Conservation (phyloP, 2,113 vertebrate genomes). For the Felis chaus region DNA sequence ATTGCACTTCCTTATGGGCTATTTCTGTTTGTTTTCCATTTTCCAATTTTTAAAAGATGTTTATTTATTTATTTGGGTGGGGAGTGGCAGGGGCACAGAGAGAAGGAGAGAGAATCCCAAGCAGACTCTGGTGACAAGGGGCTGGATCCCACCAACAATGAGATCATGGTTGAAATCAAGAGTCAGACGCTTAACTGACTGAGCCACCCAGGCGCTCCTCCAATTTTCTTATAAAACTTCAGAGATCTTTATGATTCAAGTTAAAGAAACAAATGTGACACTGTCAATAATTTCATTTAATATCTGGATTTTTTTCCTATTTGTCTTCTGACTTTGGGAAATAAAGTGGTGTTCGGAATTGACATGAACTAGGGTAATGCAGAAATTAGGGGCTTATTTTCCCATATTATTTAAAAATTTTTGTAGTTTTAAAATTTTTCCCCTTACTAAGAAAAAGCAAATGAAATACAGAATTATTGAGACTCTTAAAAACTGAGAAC, state of each 20-base stretch:
- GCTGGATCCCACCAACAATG: too few species aligned
- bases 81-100: too few species aligned
- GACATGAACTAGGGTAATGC: not conserved
- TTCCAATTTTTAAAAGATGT: not conserved
- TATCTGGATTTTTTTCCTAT: not conserved
- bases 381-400: not conserved
- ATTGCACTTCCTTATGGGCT: not conserved
- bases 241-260: not conserved
- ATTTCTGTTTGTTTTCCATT: not conserved
- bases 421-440: not conserved
- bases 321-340: not conserved
- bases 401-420: not conserved
- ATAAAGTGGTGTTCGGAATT: not conserved
- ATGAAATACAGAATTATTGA: not conserved
- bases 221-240: slow-evolving; percentile 1
- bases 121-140: too few species aligned
- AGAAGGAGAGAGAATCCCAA: too few species aligned
- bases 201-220: not conserved
- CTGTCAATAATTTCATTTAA: not conserved
- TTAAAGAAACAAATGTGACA: not conserved
- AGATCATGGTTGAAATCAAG: too few species aligned
- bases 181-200: too few species aligned
- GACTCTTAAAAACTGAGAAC: too few species aligned
- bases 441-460: not conserved
- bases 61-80: too few species aligned